Base-by-base conservation (phyloP, 2,113 vertebrate genomes). In the Haemorhous mexicanus region DNA sequence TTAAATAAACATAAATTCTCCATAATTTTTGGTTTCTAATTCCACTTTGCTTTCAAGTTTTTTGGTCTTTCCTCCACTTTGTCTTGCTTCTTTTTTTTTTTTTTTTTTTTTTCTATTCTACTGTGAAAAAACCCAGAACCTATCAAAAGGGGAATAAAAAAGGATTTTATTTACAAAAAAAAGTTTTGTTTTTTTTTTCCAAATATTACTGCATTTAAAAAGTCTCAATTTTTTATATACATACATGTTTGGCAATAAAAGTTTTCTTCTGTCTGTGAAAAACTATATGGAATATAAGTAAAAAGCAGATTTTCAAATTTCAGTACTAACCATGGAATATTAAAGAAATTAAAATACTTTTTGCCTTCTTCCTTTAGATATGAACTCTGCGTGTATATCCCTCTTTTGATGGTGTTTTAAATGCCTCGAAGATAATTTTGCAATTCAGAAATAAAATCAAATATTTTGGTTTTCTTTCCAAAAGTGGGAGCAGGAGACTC, bases 161-260 rank as follows among this genome's bases (percentile, higher is more conserved):
- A 50, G 2, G 1, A 33, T 26, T 67, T 24, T 20, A 32, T 22
- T 33, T 10, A 1, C 18, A 55, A 37, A 2, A 1, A 35, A 69
- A 55, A 64, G 43, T 41, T 39, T 2, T 4, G 0, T 13, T 6
- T 3, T 13, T 67, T 66, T 44, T 56, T 9, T 10, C 24, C 2
- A 73, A 77, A 56, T 47, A n/a, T 18, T 41, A 11, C 6, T 79
- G 7, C 2, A 26, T 39, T 61, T 12, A 16, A 73, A 80, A 43
- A 6, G 2, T 33, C 2, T 79, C 6, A 3, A 4, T 24, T 32
- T 70, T 59, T 59, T 20, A 23, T 20, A 23, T 62, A 27, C 3
- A 5, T 3, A 32, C 1, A 32, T 3, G 4, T 79, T 59, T 35
- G 8, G 33, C 56, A 76, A 73, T 2, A 56, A 64, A 62, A 49